phyloP scores from a whole-genome alignment of 2,113 vertebrate species.

The Sebastes schlegelii region DNA sequence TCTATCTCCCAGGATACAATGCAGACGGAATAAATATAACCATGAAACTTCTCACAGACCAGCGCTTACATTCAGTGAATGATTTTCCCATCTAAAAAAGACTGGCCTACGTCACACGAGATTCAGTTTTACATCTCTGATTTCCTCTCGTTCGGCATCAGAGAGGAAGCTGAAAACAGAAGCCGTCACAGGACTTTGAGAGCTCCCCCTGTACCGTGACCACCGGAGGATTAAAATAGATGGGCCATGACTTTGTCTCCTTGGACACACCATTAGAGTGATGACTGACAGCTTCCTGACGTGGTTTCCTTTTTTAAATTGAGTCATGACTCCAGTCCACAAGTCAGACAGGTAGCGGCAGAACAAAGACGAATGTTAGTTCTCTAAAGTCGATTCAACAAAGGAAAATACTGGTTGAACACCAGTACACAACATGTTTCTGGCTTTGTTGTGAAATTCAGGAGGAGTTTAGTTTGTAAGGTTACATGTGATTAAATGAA shows the following conservation, averaged over 20 bases:
- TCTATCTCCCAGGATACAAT: neutral
- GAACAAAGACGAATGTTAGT: constrained; percentile 28
- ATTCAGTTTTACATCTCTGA: constrained; percentile 39
- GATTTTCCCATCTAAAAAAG: neutral
- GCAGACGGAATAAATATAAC: neutral
- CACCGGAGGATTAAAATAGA: constrained; percentile 71
- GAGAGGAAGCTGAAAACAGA: constrained; percentile 56
- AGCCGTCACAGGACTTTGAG: constrained; percentile 50
- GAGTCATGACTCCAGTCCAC: constrained; percentile 29
- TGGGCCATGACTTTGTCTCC: constrained; percentile 71
- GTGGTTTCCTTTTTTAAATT: constrained; percentile 57
- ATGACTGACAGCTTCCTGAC: constrained; percentile 70
- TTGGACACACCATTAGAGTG: constrained; percentile 58
- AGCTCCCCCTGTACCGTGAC: constrained; percentile 44
- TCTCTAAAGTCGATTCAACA: neutral
- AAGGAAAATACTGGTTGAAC: neutral
- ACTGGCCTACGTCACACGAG: constrained; percentile 13
- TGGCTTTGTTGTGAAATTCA: neutral
- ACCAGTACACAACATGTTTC: neutral
- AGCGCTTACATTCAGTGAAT: neutral
- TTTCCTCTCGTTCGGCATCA: constrained; percentile 35
- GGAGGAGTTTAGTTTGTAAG: neutral
- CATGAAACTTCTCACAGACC: neutral
- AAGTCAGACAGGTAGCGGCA: constrained; percentile 31
- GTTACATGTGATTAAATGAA: neutral